These are phyloP conservation scores for Caenorhabditis macrosperma DNA, from an alignment of 2,888 invertebrate species.

Conservation along the genomic window DNA sequence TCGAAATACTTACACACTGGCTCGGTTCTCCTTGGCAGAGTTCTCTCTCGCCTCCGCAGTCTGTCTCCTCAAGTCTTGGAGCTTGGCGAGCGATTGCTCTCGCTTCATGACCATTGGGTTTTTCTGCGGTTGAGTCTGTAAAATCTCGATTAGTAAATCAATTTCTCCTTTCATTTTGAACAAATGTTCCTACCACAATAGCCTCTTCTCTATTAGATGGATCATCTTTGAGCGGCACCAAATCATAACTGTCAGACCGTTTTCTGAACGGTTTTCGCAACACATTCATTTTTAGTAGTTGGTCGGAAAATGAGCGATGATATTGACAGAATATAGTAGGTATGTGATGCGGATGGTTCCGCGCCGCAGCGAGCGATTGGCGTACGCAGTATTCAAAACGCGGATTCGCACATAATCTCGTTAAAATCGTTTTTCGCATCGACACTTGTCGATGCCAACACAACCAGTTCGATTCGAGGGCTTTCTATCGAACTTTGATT, in stretches of 20 bases:
- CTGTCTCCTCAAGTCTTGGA: constrained; percentile 69
- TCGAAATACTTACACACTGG: constrained; percentile 62
- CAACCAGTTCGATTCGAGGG: constrained; percentile 43
- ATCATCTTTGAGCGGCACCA: neutral
- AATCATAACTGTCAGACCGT: constrained; percentile 56
- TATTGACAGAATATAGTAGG: neutral
- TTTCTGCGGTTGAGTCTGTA: constrained; percentile 43
- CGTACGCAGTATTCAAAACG: constrained; percentile 29
- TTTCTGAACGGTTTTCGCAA: constrained; percentile 55
- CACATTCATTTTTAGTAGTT: constrained; percentile 28
- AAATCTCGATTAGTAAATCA: too few species aligned
- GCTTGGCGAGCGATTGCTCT: constrained; percentile 76
- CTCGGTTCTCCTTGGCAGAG: constrained; percentile 61
- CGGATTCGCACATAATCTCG: constrained; percentile 57
- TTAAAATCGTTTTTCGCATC: constrained; percentile 55
- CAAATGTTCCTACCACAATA: neutral
- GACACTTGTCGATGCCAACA: neutral
- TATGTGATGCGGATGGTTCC: constrained; percentile 8
- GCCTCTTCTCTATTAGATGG: neutral
- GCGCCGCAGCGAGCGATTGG: neutral
- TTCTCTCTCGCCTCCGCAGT: constrained; percentile 76
- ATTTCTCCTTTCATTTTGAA: constrained; percentile 10
- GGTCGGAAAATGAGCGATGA: neutral
- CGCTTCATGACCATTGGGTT: constrained; percentile 72
- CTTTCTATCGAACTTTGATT: constrained; percentile 36